Conservation (phyloP, 2,113 vertebrate genomes). For the Electrona antarctica region DNA sequence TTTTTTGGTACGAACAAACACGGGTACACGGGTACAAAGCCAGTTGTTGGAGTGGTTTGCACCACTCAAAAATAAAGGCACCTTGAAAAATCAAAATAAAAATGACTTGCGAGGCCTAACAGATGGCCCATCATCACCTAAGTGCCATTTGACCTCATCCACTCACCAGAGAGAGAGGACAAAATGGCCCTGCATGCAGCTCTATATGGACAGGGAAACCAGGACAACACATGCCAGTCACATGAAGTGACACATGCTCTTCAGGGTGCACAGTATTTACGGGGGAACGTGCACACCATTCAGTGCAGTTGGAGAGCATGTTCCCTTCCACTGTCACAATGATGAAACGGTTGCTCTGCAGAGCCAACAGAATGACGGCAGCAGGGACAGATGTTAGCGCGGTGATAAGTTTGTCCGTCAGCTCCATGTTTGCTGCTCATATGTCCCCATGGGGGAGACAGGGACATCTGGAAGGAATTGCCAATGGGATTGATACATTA, state of each 20-base stretch:
- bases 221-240: slow-evolving; percentile 62
- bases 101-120: slow-evolving; percentile 50
- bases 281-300: slow-evolving; percentile 33
- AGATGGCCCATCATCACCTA: slow-evolving; percentile 66
- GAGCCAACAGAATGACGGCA: slow-evolving; percentile 32
- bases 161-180: slow-evolving; percentile 55
- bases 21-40: too few relatives aligned
- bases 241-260: slow-evolving; percentile 28
- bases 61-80: slow-evolving; percentile 59
- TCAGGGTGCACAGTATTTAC: slow-evolving; percentile 49
- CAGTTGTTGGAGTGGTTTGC: neutral
- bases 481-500: slow-evolving; percentile 70
- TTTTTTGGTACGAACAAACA: too few relatives aligned
- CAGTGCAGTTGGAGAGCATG: slow-evolving; percentile 50
- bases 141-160: slow-evolving; percentile 77
- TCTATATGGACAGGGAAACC: slow-evolving; percentile 59
- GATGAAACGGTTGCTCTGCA: slow-evolving; percentile 74
- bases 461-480: slow-evolving; percentile 80
- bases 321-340: slow-evolving; percentile 60
- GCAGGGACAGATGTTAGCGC: slow-evolving; percentile 77
- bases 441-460: slow-evolving; percentile 62
- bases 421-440: slow-evolving; percentile 59
- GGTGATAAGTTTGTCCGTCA: slow-evolving; percentile 64
- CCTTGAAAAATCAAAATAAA: slow-evolving; percentile 60
- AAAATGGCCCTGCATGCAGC: slow-evolving; percentile 64